Evolutionary conservation across 2,113 vertebrate genomes (phyloP).

Genomic region (Climacteris rufus): DNA sequence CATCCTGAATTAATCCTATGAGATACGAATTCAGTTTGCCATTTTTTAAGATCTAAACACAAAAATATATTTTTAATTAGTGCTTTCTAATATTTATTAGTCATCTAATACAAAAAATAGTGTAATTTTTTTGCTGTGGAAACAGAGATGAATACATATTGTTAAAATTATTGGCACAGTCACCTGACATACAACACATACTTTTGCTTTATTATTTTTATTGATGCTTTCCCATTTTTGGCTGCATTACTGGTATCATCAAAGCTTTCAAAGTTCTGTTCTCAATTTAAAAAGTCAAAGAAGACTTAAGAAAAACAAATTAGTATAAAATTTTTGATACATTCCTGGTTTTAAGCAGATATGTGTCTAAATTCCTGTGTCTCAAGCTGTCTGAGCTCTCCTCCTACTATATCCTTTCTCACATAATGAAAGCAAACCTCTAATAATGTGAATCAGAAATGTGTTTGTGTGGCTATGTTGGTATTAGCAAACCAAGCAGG

Average conservation of each 20-base stretch:
- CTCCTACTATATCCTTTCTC: not conserved
- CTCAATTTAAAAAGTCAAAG: not conserved
- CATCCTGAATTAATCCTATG: conserved; percentile 83
- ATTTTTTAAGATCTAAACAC: conserved; percentile 70
- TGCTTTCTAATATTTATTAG: not conserved
- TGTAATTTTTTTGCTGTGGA: not conserved
- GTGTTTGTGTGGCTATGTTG: not conserved
- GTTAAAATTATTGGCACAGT: not conserved
- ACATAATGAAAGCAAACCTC: not conserved
- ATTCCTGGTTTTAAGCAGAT: not conserved
- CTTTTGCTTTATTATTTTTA: not conserved
- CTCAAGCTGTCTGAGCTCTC: not conserved
- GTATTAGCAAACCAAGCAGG: not conserved
- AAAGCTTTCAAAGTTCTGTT: not conserved
- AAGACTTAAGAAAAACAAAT: not conserved
- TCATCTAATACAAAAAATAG: not conserved
- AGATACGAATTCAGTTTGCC: conserved; percentile 72
- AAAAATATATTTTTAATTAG: not conserved
- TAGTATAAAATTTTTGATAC: not conserved
- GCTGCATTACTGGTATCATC: not conserved
- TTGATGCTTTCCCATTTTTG: not conserved
- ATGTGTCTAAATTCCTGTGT: not conserved
- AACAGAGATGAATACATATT: not conserved
- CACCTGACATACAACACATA: not conserved
- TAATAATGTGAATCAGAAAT: not conserved